Evolutionary conservation across 2,797 vertebrate species (phyloP), one percentile per base, ranked within the genome.

Genomic region (Muraenolepis orangiensis): DNA sequence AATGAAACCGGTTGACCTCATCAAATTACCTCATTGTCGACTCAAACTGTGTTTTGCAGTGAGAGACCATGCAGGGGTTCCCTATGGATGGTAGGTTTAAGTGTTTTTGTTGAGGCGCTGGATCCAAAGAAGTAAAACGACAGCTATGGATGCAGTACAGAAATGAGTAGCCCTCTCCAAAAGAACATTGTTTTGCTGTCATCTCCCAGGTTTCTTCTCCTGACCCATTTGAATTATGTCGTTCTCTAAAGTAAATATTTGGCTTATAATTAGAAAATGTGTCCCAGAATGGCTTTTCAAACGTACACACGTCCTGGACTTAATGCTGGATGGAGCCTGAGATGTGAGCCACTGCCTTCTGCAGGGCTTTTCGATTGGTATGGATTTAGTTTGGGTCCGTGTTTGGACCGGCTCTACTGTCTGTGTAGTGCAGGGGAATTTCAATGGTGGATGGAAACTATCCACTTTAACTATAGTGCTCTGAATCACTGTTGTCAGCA

Each of bases 401-500:
- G 16, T 72, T 26, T 32, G 10, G 5, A 30, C 71, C 23, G 16
- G 16, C 28, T 38, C 30, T 64, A 28, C 12, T 23, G 30, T 36
- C 51, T 66, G 71, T 64, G 51, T n/a, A n/a, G n/a, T 57, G 18
- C 71, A 72, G 26, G 74, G 28, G 32, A 73, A 73, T 69, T 69
- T 1, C 67, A 32, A 31, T 16, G 70, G 69, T 46, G 75, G 66
- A 72, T 77, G 66, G 68, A 40, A 75, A 73, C 51, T 8, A 74
- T 57, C n/a, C 20, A 57, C 74, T 72, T 72, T 83, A 83, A 84
- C 66, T 70, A 74, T 46, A 73, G 64, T 74, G 66, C 64, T 13
- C 57, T 70, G 6, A 69, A 70, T 73, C 46, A 26, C 81, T 76
- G 76, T 85, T 77, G 67, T 83, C 74, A 78, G 72, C 28, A 46